Evolutionary conservation across 2,113 vertebrate species (phyloP).

Genomic region (Ondatra zibethicus): DNA sequence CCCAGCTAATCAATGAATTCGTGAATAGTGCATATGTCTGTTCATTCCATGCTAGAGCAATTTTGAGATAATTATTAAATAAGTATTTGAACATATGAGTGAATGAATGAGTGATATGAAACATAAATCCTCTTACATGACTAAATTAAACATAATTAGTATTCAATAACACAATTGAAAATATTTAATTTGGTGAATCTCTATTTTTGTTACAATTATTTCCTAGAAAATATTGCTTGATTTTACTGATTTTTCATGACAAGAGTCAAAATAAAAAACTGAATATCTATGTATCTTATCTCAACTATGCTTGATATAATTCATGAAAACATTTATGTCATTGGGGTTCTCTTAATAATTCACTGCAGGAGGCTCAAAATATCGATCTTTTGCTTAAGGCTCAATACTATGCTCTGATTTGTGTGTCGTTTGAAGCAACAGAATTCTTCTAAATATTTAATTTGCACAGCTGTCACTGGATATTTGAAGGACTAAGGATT

Average conservation of each 20-base stretch:
- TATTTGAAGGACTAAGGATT: slow-evolving; percentile 54
- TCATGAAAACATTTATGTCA: slow-evolving; percentile 8
- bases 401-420: slow-evolving; percentile 13
- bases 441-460: slow-evolving; percentile 66
- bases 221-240: neutral
- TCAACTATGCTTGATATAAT: neutral
- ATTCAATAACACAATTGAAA: neutral
- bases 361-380: slow-evolving; percentile 31
- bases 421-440: slow-evolving; percentile 51
- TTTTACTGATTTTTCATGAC: slow-evolving; percentile 28
- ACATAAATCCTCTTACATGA: slow-evolving; percentile 62
- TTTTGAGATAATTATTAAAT: neutral
- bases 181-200: neutral
- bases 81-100: neutral
- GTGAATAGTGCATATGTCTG: neutral
- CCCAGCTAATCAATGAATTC: neutral
- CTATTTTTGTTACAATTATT: slow-evolving; percentile 2
- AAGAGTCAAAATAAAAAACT: slow-evolving; percentile 27
- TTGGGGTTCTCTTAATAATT: slow-evolving; percentile 1
- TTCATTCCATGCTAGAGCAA: neutral
- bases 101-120: neutral
- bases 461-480: slow-evolving; percentile 60
- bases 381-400: slow-evolving; percentile 22
- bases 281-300: neutral
- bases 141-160: slow-evolving; percentile 40